These are phyloP conservation scores for Xiphophorus birchmanni DNA, from an alignment of 2,797 vertebrate genomes.

Conservation along the genomic window DNA sequence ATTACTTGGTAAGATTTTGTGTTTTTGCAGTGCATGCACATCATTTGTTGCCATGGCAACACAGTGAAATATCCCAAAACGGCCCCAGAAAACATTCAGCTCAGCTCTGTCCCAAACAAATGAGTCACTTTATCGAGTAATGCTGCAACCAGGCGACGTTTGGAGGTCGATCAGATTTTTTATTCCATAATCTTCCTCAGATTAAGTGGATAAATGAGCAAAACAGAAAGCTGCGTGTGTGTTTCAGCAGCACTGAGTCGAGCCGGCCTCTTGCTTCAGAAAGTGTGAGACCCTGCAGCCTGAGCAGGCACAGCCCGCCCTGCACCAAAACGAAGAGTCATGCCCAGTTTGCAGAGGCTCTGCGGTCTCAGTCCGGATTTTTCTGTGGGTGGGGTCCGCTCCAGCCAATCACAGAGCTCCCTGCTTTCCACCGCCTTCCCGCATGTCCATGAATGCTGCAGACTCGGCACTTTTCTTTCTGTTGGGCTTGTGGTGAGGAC, in stretches of 20 bases:
- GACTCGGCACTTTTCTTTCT: constrained; percentile 40
- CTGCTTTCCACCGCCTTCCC: constrained; percentile 19
- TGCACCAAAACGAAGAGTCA: constrained; percentile 3
- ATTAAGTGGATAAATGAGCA: neutral
- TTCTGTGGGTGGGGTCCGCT: constrained; percentile 48
- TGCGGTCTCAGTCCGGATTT: constrained; percentile 32
- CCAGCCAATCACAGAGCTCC: constrained; percentile 52
- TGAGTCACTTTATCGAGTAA: neutral
- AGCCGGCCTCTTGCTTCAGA: neutral
- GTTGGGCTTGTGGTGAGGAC: constrained; percentile 36
- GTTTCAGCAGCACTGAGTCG: neutral
- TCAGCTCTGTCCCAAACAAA: neutral
- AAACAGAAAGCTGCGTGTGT: neutral
- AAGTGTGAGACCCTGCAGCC: neutral
- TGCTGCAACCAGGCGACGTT: neutral
- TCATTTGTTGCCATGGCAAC: constrained; percentile 4
- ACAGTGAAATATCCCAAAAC: neutral
- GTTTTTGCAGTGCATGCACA: neutral
- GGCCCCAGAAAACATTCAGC: neutral
- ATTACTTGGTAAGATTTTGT: neutral
- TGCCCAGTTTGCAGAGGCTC: constrained; percentile 12
- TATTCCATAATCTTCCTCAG: neutral
- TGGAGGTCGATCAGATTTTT: neutral
- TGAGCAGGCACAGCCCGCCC: neutral
- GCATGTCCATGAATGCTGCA: constrained; percentile 29